Evolutionary conservation across 2,797 vertebrate genomes (phyloP), one percentile per base, ranked within the genome.

Genomic region (Carapus acus): DNA sequence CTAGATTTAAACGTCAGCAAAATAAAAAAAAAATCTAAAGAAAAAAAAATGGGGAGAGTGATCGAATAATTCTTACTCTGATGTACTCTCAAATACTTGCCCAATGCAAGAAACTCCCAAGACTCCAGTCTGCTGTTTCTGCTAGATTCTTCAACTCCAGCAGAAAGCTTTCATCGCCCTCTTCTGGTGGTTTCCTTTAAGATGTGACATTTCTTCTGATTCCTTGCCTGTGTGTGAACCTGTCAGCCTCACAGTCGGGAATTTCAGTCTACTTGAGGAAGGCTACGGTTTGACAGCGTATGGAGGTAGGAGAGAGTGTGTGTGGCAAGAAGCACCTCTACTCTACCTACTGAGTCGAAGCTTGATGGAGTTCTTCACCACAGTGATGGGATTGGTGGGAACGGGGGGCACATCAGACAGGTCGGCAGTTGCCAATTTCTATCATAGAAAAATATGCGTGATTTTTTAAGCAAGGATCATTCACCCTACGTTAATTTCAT

Each of bases 331-430:
- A n/a, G 12, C 12, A 7, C 49, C 15, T 51, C 24, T 20, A 59
- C 67, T 85, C 86, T 90, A 94, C 86, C 90, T 90, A 83, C 90
- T 87, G 74, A 91, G 85, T 74, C 87, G 90, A 81, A 94, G 87
- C 86, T 93, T 91, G 86, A 92, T 90, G 75, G 88, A 87, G 78
- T 86, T 90, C 87, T 91, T 93, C 79, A 89, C 86, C 80, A 87
- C 87, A 42, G 85, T 73, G 79, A 90, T 87, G 77, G 90, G 88
- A 78, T 88, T 88, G 75, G 82, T 76, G 53, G 88, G 88, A 64
- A 87, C 82, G 65, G 85, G 83, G 49, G 88, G 85, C 62, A 88
- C 85, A 75, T 94, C 90, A 15, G 88, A 89, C 77, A 92, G 88
- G 73, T 89, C 89, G 54, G 88, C 83, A 71, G 83, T 88, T 71